A percentile compares a stretch with the other conserved stretches of the same genome.
These are phyloP conservation scores for Loripinus fragilis DNA, from an alignment of 2,888 invertebrate species.

Conservation along the genomic window DNA sequence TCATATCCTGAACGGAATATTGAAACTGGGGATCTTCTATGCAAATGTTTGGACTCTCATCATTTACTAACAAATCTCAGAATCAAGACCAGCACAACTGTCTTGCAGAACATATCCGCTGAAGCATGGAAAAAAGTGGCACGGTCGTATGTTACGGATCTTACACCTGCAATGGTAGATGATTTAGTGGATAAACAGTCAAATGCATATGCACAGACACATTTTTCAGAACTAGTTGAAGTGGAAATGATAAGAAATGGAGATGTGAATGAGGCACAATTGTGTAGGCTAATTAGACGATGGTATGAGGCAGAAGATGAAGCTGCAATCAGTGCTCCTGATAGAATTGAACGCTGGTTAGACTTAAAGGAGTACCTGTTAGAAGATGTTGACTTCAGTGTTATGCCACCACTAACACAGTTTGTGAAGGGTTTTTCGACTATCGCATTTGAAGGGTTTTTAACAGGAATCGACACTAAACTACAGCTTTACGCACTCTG, in stretches of 20 bases:
- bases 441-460: conserved; percentile 37
- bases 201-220: conserved; percentile 22
- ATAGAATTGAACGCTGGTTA: conserved; percentile 6
- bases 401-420: conserved; percentile 27
- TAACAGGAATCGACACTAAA: conserved; percentile 36
- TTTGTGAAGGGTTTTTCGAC: conserved; percentile 31
- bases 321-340: conserved; percentile 19
- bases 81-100: conserved; percentile 6
- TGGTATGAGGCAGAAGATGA: conserved; percentile 45
- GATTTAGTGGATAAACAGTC: conserved; percentile 32
- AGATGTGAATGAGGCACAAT: conserved; percentile 27
- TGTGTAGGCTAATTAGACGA: conserved; percentile 29
- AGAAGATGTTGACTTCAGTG: conserved; percentile 20
- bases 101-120: conserved; percentile 7
- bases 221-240: conserved; percentile 31
- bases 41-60: conserved; percentile 21
- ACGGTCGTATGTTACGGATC: neutral
- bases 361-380: conserved; percentile 19
- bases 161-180: conserved; percentile 13
- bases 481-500: conserved; percentile 31
- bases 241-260: conserved; percentile 32
- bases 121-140: conserved; percentile 4
- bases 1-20: conserved; percentile 16
- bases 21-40: conserved; percentile 10
- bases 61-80: conserved; percentile 26